Base-by-base conservation (phyloP, 23 tunicate genomes). In the Halocynthia aurantium region DNA sequence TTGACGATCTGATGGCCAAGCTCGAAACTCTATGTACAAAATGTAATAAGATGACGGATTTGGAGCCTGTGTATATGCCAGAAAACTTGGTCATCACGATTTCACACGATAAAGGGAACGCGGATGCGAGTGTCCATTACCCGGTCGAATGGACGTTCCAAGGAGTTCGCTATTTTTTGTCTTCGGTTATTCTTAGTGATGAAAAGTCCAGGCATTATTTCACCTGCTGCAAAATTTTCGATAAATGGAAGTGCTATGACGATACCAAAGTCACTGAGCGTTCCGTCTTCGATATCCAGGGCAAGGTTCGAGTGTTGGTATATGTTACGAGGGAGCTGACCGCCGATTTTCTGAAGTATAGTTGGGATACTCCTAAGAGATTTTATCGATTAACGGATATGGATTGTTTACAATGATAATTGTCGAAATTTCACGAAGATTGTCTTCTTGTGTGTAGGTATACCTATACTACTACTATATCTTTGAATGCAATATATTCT, bases 261-360 rank as follows among this genome's bases (percentile, higher is more conserved):
- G 78, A 74, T 54, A 64, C 55, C 19, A 15, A n/a, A 10, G 78
- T 10, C 9, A 13, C 62, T n/a, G 22, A 13, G 15, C 21, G 31
- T 0, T 20, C 56, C 11, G 17, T 64, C 8, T 72, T 15, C 51
- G 21, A 44, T 8, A 64, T 54, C 2, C 64, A 54, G n/a, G 18
- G 55, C 31, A n/a, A 7, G 56, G 17, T 22, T 22, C 20, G 22
- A 53, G 78, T 56, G 13, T 53, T 74, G 67, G 57, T 74, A 15
- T 74, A 74, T 56, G 78, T 74, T 22, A 74, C 78, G n/a, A 53
- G 31, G 22, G 78, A 74, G 63, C 21, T 74, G 5, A 74, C 78
- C 54, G 11, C 76, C 8, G 49, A 65, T 40, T 65, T 65, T 40
- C 70, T 65, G 15, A 31, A 31, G 44, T 31, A 31, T 31, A 31